Percentiles rank a stretch among this genome's conserved stretches.
These are phyloP conservation scores for Ornithorhynchus anatinus DNA, from an alignment of 2,113 vertebrate species.

Conservation along the genomic window DNA sequence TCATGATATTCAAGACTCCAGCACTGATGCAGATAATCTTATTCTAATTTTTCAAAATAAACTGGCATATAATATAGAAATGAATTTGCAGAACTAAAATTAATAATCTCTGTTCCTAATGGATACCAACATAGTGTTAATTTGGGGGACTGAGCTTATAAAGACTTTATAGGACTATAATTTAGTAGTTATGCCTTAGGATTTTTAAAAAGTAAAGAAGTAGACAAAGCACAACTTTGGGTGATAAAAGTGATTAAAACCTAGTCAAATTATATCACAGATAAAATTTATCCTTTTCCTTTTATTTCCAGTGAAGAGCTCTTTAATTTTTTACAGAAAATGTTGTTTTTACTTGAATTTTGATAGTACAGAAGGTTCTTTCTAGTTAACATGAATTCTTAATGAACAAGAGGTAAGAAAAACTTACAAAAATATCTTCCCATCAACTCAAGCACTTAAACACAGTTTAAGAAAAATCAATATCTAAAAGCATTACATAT, in stretches of 20 bases:
- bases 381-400: slow-evolving; percentile 18
- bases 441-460: slow-evolving; percentile 31
- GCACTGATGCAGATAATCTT: slow-evolving; percentile 37
- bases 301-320: slow-evolving; percentile 13
- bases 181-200: too few relatives aligned
- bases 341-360: slow-evolving; percentile 6
- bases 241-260: slow-evolving; percentile 6
- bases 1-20: not conserved
- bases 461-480: slow-evolving; percentile 38
- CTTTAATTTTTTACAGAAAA: slow-evolving; percentile 21
- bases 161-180: too few relatives aligned
- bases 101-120: slow-evolving; percentile 12
- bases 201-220: slow-evolving; percentile 26
- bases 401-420: not conserved
- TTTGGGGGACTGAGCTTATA: too few relatives aligned
- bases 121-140: not conserved
- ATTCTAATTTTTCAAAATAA: not conserved
- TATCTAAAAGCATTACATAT: slow-evolving; percentile 19
- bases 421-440: slow-evolving; percentile 6
- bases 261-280: slow-evolving; percentile 9
- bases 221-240: slow-evolving; percentile 1
- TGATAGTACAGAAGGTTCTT: not conserved
- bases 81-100: slow-evolving; percentile 40
- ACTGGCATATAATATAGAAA: slow-evolving; percentile 20
- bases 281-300: not conserved